A percentile compares a stretch with the other conserved stretches of the same genome.
Conservation (phyloP, 2,797 vertebrate species). For the Rachycentron canadum region DNA sequence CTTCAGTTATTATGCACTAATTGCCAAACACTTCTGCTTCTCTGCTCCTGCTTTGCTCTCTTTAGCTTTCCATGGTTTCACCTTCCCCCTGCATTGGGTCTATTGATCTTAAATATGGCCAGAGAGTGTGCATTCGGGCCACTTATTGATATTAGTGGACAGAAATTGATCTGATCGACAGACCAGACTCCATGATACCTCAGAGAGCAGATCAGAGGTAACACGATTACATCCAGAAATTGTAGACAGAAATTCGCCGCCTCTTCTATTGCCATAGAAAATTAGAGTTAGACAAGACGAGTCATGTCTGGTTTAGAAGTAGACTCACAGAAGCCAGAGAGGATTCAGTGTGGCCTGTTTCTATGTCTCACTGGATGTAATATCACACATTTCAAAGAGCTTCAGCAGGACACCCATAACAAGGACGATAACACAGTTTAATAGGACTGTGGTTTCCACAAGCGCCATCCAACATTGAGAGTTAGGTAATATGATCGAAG, state of each 20-base stretch:
- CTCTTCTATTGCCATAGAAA: constrained; percentile 12
- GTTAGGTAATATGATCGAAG: constrained; percentile 43
- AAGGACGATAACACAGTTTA: constrained; percentile 56
- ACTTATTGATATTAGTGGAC: constrained; percentile 39
- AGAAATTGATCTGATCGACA: constrained; percentile 56
- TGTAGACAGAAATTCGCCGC: constrained; percentile 31
- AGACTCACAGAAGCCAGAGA: constrained; percentile 4
- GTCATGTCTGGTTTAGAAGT: constrained; percentile 35
- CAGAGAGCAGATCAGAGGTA: constrained; percentile 43
- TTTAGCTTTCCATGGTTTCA: constrained; percentile 33
- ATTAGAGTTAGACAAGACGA: constrained; percentile 26
- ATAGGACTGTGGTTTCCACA: constrained; percentile 46
- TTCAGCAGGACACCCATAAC: constrained; percentile 38
- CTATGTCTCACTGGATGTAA: constrained; percentile 37
- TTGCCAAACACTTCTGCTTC: constrained; percentile 34
- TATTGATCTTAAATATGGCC: constrained; percentile 66
- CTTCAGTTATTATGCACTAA: constrained; percentile 50
- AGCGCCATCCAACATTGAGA: constrained; percentile 34
- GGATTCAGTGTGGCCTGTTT: constrained; percentile 22
- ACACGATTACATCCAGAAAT: constrained; percentile 54
- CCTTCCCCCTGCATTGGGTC: constrained; percentile 25
- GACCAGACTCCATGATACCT: constrained; percentile 16
- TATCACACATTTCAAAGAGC: constrained; percentile 42
- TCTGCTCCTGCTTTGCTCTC: constrained; percentile 18
- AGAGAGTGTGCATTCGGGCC: constrained; percentile 36